A percentile compares a stretch with the other conserved stretches of the same genome.
Conservation (phyloP, 2,797 vertebrate genomes). For the Syndactyla subalaris region DNA sequence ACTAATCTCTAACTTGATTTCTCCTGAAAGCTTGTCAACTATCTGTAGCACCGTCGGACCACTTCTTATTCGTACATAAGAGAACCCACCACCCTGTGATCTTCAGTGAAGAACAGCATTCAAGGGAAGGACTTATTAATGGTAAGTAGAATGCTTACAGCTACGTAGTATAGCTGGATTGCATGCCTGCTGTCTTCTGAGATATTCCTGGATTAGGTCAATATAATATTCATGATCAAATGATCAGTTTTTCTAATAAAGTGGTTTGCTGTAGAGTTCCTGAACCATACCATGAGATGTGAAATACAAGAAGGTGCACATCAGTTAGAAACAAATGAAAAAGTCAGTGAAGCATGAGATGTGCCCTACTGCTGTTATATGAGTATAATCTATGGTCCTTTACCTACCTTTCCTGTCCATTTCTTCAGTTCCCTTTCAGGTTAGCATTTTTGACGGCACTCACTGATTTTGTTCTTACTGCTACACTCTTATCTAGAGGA, state of each 20-base stretch:
- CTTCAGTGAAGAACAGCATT: background rate
- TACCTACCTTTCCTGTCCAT: background rate
- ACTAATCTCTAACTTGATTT: background rate
- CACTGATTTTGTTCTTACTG: background rate
- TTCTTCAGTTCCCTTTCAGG: background rate
- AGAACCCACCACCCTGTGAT: background rate
- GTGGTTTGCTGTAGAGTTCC: background rate
- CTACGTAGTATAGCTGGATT: background rate
- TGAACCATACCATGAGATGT: accelerated
- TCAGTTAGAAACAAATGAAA: background rate
- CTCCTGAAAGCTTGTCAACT: background rate
- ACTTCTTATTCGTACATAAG: background rate
- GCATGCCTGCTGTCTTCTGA: background rate
- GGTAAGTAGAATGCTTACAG: background rate
- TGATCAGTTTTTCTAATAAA: background rate
- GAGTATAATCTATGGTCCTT: background rate
- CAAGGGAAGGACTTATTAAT: background rate
- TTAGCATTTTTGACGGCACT: background rate
- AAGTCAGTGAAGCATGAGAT: background rate
- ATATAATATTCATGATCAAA: accelerated
- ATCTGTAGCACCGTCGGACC: background rate
- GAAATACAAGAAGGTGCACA: background rate
- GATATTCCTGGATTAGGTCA: background rate
- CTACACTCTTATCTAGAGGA: background rate
- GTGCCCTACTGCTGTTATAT: background rate